These are phyloP conservation scores for Pygoscelis antarcticus DNA, from an alignment of 2,113 vertebrate species.

Conservation along the genomic window DNA sequence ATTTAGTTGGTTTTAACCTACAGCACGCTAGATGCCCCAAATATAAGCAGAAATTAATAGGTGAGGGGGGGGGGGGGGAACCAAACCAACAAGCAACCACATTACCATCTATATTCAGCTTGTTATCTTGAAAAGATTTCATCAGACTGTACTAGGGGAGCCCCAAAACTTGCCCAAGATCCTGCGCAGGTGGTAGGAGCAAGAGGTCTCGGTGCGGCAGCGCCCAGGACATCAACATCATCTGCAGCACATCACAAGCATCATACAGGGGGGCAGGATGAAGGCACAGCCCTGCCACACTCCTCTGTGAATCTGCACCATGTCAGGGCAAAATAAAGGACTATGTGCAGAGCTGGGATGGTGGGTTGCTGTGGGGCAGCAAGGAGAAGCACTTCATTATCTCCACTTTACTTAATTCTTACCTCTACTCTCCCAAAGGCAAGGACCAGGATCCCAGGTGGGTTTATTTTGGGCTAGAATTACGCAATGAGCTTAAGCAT, in stretches of 20 bases:
- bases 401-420: neutral
- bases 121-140: neutral
- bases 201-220: fast-evolving
- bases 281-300: neutral
- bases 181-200: fast-evolving
- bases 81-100: no score
- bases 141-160: neutral
- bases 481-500: neutral
- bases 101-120: no score
- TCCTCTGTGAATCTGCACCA: fast-evolving
- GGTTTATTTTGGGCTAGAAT: neutral
- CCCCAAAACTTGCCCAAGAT: neutral
- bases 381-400: neutral
- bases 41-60: neutral
- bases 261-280: fast-evolving
- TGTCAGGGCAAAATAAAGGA: neutral
- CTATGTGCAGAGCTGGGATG: neutral
- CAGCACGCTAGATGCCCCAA: neutral
- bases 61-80: no score
- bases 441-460: neutral
- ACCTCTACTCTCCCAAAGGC: neutral
- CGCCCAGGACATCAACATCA: neutral
- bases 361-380: neutral
- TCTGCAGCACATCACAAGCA: fast-evolving
- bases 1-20: neutral